Evolutionary conservation across 2,888 invertebrate species (phyloP).

Genomic region (Drosophila siamana): DNA sequence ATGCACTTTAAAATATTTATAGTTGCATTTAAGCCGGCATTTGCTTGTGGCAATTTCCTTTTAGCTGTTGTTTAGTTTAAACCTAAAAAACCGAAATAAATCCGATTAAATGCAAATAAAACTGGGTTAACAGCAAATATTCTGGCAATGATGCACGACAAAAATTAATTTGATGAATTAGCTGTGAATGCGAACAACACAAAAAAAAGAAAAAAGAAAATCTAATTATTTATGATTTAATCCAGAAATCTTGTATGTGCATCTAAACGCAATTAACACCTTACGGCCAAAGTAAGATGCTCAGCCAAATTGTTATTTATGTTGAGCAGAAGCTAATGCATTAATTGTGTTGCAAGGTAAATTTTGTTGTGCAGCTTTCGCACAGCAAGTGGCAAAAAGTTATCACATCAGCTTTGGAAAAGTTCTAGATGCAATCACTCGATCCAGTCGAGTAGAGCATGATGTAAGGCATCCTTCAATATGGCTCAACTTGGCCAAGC

Average conservation of each 20-base stretch:
- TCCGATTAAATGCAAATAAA: neutral
- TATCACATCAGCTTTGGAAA: neutral
- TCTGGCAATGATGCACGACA: neutral
- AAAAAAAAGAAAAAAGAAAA: neutral
- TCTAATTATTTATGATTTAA: neutral
- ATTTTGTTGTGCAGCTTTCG: neutral
- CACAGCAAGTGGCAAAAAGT: too few species aligned
- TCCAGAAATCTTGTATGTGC: neutral
- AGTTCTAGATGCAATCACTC: neutral
- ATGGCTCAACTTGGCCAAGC: slow-evolving; percentile 13
- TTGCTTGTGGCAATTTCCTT: too few species aligned
- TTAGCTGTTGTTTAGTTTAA: too few species aligned
- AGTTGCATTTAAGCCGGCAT: too few species aligned
- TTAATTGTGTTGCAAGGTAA: neutral
- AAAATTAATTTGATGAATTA: too few species aligned
- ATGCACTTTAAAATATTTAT: neutral
- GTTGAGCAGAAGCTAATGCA: neutral
- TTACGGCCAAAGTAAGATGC: neutral
- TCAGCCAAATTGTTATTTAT: neutral
- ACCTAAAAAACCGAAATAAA: neutral
- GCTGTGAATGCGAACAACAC: too few species aligned
- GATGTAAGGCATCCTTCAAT: neutral
- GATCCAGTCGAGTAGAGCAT: neutral
- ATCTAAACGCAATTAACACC: neutral
- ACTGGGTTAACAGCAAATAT: neutral